Conservation (phyloP, 2,888 invertebrate genomes). For the Heteropelma amictum region DNA sequence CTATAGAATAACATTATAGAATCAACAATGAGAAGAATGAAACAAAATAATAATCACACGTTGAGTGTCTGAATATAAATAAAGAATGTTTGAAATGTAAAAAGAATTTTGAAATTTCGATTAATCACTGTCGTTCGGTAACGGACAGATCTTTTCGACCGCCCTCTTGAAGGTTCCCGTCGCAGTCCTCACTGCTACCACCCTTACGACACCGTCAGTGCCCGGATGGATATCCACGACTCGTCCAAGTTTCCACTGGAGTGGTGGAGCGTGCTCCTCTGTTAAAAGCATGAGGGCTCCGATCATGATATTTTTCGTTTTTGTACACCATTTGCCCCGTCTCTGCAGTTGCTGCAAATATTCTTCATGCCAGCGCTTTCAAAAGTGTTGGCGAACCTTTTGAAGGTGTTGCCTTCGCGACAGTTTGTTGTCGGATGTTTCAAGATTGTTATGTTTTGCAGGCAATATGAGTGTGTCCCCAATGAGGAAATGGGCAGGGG, state of each 20-base stretch:
- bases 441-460: constrained; percentile 30
- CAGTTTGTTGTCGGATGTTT: constrained; percentile 39
- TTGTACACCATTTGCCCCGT: constrained; percentile 41
- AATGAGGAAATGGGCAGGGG: constrained; percentile 35
- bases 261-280: constrained; percentile 64
- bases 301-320: constrained; percentile 49
- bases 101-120: too few relatives aligned
- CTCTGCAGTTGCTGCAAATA: constrained; percentile 52
- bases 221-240: constrained; percentile 64
- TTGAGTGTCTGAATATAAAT: too few relatives aligned
- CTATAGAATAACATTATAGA: too few relatives aligned
- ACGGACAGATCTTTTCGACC: constrained; percentile 57
- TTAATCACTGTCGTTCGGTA: constrained; percentile 52
- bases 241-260: constrained; percentile 64
- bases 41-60: too few relatives aligned
- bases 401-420: constrained; percentile 58
- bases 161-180: constrained; percentile 45
- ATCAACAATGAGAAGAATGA: too few relatives aligned
- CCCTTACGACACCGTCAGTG: constrained; percentile 61
- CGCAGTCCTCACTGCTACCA: constrained; percentile 63
- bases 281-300: constrained; percentile 66
- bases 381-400: too few relatives aligned
- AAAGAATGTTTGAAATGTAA: too few relatives aligned
- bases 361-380: constrained; percentile 45
- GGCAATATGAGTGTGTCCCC: constrained; percentile 37